phyloP scores from a whole-genome alignment of 2,797 vertebrate genomes.

The Huso huso region DNA sequence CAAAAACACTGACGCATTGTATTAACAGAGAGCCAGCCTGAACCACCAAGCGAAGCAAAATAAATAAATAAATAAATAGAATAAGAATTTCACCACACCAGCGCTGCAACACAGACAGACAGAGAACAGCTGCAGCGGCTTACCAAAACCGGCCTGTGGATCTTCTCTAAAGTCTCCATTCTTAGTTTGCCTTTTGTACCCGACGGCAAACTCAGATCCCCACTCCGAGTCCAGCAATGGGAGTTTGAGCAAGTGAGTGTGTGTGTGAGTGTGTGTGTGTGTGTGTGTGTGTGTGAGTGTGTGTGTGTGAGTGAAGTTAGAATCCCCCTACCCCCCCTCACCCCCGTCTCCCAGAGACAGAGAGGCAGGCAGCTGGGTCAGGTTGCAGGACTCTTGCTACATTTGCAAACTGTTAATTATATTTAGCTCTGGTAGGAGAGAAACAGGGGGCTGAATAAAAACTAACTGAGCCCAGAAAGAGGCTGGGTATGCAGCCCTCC shows the following conservation, averaged over 20 bases:
- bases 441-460: constrained; percentile 47
- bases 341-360: constrained; percentile 40
- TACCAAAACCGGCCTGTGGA: constrained; percentile 64
- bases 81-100: neutral
- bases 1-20: too few species aligned
- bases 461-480: constrained; percentile 46
- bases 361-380: constrained; percentile 34
- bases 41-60: neutral
- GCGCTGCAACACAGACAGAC: neutral
- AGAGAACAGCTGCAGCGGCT: constrained; percentile 27
- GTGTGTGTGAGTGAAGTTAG: constrained; percentile 21
- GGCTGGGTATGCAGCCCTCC: constrained; percentile 63
- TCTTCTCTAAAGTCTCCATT: constrained; percentile 63
- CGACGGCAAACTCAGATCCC: constrained; percentile 53
- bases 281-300: constrained; percentile 26
- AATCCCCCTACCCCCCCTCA: constrained; percentile 40
- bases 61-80: neutral
- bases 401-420: constrained; percentile 74
- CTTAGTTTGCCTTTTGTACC: constrained; percentile 52
- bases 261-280: constrained; percentile 23
- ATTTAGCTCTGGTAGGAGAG: constrained; percentile 49
- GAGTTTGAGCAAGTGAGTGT: neutral
- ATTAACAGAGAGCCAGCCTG: neutral
- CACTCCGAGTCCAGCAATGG: constrained; percentile 28
- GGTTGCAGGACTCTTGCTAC: constrained; percentile 77